Conservation (phyloP, 92 coral and sea anemone genomes). For the Hydrozoanthus gracilis region DNA sequence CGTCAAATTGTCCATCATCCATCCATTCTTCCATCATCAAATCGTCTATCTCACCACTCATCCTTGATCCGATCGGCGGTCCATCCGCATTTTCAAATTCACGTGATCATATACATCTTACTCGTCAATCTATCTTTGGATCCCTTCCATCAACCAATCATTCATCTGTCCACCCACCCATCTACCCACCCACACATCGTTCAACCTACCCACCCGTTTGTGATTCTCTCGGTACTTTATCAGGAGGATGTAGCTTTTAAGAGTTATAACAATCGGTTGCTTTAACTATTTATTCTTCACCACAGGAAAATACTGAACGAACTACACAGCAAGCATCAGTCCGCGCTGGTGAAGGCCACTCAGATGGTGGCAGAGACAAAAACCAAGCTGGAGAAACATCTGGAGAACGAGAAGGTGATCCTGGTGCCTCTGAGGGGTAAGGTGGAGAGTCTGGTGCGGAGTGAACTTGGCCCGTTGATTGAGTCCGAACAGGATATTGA, state of each 20-base stretch:
- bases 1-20: background rate
- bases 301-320: conserved; percentile 78
- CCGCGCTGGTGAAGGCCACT: conserved; percentile 92
- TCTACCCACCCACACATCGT: too few species aligned
- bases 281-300: background rate
- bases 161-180: too few species aligned
- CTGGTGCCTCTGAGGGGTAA: conserved; percentile 84
- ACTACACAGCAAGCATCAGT: conserved; percentile 85
- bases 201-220: too few species aligned
- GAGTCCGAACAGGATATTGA: conserved; percentile 94
- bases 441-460: conserved; percentile 91
- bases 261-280: background rate
- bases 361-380: conserved; percentile 98
- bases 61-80: background rate
- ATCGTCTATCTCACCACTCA: background rate
- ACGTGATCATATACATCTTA: too few species aligned
- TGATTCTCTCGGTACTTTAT: background rate
- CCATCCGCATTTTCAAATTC: too few species aligned
- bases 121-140: too few species aligned
- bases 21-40: background rate
- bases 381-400: conserved; percentile 90
- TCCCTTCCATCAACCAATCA: too few species aligned
- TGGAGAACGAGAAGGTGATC: conserved; percentile 87
- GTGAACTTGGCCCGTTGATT: conserved; percentile 95
- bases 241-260: background rate